Evolutionary conservation across 2,113 vertebrate genomes (phyloP).

Genomic region (Melanerpes aurifrons): DNA sequence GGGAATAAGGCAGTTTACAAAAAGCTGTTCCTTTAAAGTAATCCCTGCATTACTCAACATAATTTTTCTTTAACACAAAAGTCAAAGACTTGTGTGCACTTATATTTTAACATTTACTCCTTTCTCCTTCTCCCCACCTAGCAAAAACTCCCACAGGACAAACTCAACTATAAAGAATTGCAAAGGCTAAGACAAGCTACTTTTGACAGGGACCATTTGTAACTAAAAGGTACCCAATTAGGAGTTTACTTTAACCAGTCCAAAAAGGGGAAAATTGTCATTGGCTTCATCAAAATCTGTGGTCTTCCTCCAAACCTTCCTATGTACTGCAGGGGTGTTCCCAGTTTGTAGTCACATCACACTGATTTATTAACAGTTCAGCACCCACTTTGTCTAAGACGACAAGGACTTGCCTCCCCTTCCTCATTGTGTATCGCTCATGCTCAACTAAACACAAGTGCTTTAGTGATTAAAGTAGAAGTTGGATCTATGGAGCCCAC

Average conservation of each 20-base stretch:
- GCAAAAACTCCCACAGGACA: background rate
- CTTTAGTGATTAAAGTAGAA: background rate
- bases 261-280: background rate
- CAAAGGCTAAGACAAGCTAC: background rate
- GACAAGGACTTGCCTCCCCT: background rate
- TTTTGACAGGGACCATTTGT: background rate
- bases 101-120: background rate
- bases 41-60: background rate
- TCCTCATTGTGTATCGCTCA: background rate
- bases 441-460: background rate
- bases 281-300: background rate
- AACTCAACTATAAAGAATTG: background rate
- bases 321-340: background rate
- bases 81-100: background rate
- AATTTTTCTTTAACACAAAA: background rate
- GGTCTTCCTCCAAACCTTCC: background rate
- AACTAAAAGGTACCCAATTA: background rate
- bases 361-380: background rate
- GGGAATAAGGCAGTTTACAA: background rate
- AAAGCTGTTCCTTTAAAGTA: background rate
- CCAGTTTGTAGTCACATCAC: background rate
- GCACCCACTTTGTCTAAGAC: background rate
- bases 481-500: background rate
- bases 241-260: background rate
- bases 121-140: background rate